These are phyloP conservation scores for Pteria penguin DNA, from an alignment of 2,888 invertebrate species.

Conservation along the genomic window DNA sequence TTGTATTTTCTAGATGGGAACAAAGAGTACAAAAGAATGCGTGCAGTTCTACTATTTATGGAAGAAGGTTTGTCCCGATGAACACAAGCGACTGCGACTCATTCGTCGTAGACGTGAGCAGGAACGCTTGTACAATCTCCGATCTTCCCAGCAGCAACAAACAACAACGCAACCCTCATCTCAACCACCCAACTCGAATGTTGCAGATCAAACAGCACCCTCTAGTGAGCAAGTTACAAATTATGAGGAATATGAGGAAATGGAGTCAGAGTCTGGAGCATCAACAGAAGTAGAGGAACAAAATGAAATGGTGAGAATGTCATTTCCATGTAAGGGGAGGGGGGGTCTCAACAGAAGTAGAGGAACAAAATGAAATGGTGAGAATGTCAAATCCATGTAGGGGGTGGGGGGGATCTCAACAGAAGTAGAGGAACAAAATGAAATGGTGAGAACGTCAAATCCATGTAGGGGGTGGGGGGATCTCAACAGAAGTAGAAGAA, in stretches of 20 bases:
- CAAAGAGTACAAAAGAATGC: constrained; percentile 93
- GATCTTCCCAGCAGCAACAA: constrained; percentile 67
- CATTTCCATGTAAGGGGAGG: no score
- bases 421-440: constrained; percentile 48
- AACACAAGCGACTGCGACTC: constrained; percentile 88
- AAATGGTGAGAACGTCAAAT: constrained; percentile 13
- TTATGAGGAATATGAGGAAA: constrained; percentile 46
- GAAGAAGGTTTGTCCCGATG: constrained; percentile 97
- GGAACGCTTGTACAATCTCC: constrained; percentile 74
- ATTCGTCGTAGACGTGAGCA: constrained; percentile 84
- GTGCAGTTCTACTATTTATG: constrained; percentile 99
- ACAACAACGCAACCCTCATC: constrained; percentile 26
- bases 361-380: constrained; percentile 39
- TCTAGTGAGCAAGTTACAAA: constrained; percentile 21
- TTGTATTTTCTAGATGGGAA: constrained; percentile 84
- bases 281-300: constrained; percentile 52
- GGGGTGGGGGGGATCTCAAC: constrained; percentile 54
- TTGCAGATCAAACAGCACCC: constrained; percentile 6
- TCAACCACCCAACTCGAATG: neutral
- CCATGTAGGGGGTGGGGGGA: no score
- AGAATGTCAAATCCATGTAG: constrained; percentile 52
- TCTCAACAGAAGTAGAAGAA: constrained; percentile 53
- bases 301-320: constrained; percentile 12
- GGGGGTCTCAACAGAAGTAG: constrained; percentile 53
- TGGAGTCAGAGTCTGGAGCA: constrained; percentile 55